A percentile compares a stretch with the other conserved stretches of the same genome.
These are phyloP conservation scores for Heterodera schachtii DNA, from an alignment of 1,140 invertebrate species.

Conservation along the genomic window DNA sequence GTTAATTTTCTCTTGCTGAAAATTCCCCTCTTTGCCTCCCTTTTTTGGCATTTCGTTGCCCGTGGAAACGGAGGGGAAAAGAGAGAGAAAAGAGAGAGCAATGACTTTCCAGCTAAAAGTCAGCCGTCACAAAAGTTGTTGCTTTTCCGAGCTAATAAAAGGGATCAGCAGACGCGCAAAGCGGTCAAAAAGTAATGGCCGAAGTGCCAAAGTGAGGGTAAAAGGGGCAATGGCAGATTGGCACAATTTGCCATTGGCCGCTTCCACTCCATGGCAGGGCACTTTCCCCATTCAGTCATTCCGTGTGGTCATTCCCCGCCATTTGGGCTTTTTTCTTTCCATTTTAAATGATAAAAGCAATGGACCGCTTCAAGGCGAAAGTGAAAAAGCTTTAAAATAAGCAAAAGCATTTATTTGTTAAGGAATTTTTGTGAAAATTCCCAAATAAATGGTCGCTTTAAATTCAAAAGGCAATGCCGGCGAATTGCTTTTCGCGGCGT, in stretches of 20 bases:
- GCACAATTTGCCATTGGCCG: no score
- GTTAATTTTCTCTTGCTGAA: no score
- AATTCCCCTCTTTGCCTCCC: no score
- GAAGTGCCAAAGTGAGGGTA: not conserved
- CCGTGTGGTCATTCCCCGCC: no score
- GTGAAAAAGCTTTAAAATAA: no score
- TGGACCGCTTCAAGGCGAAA: no score
- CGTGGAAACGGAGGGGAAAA: not conserved
- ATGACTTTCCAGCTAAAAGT: not conserved
- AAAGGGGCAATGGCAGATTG: no score
- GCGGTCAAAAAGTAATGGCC: not conserved
- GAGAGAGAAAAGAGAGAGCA: not conserved
- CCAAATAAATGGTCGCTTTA: not conserved
- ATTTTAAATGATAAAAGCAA: no score
- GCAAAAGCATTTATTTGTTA: no score
- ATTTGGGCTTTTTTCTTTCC: not conserved
- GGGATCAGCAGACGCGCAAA: not conserved
- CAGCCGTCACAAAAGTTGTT: not conserved
- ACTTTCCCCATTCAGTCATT: no score
- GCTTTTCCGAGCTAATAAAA: not conserved
- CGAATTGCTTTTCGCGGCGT: conserved; percentile 28
- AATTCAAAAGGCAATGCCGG: not conserved
- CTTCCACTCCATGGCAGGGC: no score
- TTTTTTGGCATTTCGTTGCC: not conserved
- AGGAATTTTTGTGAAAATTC: no score